Evolutionary conservation across 2,113 vertebrate genomes (phyloP), one percentile per base, ranked within the genome.

Genomic region (Sialia sialis): DNA sequence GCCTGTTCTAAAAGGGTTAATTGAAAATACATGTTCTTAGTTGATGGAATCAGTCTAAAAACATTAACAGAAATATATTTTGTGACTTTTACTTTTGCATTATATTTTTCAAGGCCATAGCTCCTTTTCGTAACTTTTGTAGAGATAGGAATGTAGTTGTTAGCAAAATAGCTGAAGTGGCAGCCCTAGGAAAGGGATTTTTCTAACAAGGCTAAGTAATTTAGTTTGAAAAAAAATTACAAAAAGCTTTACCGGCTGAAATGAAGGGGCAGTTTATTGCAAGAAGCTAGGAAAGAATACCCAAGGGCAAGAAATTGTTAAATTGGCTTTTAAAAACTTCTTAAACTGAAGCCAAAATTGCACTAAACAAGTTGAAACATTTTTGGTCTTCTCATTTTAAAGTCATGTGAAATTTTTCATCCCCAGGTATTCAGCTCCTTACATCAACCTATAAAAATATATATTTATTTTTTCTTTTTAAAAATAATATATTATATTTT

Each of bases 191-290:
- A 89, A 91, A 69, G n/a, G 8, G 17, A 4, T 84, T 86, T 68
- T 84, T 67, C 62, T 72, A 81, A 91, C 30, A 58, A 58, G 34
- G 32, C 20, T 58, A 54, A 66, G 38, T 77, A 63, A 77, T 70
- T 77, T 44, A 78, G 29, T 52, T 87, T 70, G 34, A 70, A 90
- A 94, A 91, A 78, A 63, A 32, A 70, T 32, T 69, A 87, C 43
- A 78, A 54, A 93, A 77, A 74, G 13, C 21, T 74, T 56, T 73
- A 66, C 20, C 63, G 46, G 23, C 22, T 89, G 51, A 84, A 87
- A 29, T 81, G 64, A 92, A 95, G 73, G 51, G 68, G 23, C 86
- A 95, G 54, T 38, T 95, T 93, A 88, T 68, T 92, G 58, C 78
- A 93, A 92, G 64, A 51, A 81, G 51, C 29, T 74, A 77, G 68